Base-by-base conservation (phyloP, 2,797 vertebrate species). In the Anabas testudineus region DNA sequence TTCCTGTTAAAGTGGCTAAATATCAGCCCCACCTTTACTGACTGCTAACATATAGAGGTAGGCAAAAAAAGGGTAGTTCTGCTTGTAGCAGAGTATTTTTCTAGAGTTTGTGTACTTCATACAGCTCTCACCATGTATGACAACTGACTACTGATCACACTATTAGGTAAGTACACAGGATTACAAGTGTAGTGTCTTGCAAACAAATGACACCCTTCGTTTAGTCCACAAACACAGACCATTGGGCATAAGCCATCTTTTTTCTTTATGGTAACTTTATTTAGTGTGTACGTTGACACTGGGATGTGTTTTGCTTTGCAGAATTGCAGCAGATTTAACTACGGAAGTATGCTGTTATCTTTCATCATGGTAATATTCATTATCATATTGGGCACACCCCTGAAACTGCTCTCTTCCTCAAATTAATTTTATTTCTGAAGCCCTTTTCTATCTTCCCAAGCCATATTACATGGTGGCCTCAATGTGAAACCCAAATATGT, bases 341-440 rank as follows among this genome's bases (percentile, higher is more conserved):
- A 26, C 19, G 15, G 39, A 66, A 63, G 32, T 16, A 19, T 53
- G 18, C 22, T 28, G 10, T 61, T 19, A 49, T 76, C 21, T 59
- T n/a, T 68, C 45, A 67, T 57, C 37, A 16, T 41, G 30, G 65
- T 61, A 41, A 26, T 26, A 39, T 39, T 58, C 24, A 28, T 49
- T 51, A 68, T 68, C 15, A 52, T 45, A 59, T 32, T 13, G 1
- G 53, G 62, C 43, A 72, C 73, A 48, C 21, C 71, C 52, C 7
- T 56, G 24, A 69, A 65, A 81, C 28, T 21, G 13, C 45, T 48
- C 37, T 41, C 37, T 74, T 74, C 60, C 47, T 65, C 67, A 22
- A 32, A 67, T 61, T 36, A 19, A 46, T 54, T 48, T 32, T 74
- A 46, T 61, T 49, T 60, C 9, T n/a, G 16, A 70, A 39, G 4